Evolutionary conservation across 2,888 invertebrate genomes (phyloP).

Genomic region (Poecilus cupreus): DNA sequence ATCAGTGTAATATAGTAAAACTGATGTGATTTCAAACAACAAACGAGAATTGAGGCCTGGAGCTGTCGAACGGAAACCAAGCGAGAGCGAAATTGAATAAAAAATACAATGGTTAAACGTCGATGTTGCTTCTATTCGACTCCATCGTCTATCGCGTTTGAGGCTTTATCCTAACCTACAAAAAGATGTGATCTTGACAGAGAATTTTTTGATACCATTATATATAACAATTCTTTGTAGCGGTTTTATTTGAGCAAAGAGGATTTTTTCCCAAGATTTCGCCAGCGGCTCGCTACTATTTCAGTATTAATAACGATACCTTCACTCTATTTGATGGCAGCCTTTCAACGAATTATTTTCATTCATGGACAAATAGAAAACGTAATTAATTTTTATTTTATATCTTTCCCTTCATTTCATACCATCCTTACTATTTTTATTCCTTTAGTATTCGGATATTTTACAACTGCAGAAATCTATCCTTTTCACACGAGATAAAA

Average conservation of each 20-base stretch:
- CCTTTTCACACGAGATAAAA: too few relatives aligned
- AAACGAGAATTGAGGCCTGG: slow-evolving; percentile 49
- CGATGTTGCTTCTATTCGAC: slow-evolving; percentile 44
- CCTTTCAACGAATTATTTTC: not conserved
- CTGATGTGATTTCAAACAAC: slow-evolving; percentile 55
- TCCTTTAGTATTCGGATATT: too few relatives aligned
- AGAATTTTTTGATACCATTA: slow-evolving; percentile 44
- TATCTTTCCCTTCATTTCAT: not conserved
- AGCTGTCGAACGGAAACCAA: slow-evolving; percentile 43
- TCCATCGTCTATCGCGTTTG: slow-evolving; percentile 9
- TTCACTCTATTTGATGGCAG: not conserved
- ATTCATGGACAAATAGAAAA: not conserved
- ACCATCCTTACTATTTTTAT: too few relatives aligned
- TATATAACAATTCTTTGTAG: slow-evolving; percentile 34
- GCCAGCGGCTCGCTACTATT: not conserved
- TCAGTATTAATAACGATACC: not conserved
- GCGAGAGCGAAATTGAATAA: slow-evolving; percentile 48
- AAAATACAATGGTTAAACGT: slow-evolving; percentile 53
- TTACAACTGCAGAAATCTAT: too few relatives aligned
- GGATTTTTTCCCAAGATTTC: not conserved
- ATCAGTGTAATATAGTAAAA: slow-evolving; percentile 52
- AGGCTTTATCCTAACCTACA: slow-evolving; percentile 20
- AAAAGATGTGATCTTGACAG: slow-evolving; percentile 31
- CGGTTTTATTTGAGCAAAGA: slow-evolving; percentile 20
- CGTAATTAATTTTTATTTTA: not conserved